These are phyloP conservation scores for Athetis lepigone DNA, from an alignment of 2,888 invertebrate genomes.

Conservation along the genomic window DNA sequence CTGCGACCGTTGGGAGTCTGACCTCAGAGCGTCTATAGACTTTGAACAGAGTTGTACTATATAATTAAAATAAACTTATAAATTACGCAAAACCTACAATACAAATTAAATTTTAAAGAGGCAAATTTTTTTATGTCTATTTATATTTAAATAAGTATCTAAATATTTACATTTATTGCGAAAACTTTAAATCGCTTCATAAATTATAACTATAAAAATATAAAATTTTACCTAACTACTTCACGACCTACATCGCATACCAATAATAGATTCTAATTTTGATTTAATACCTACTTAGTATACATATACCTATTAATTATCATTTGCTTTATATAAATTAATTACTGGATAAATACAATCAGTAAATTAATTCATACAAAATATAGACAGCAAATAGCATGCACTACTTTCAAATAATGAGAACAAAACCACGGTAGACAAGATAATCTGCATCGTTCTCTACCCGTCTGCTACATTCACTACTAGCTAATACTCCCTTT, in stretches of 20 bases:
- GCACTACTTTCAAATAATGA: conserved; percentile 36
- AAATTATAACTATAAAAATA: conserved; percentile 63
- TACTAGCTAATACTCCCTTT: conserved; percentile 85
- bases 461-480: conserved; percentile 6
- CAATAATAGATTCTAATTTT: conserved; percentile 26
- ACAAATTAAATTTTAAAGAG: conserved; percentile 37
- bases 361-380: conserved; percentile 57
- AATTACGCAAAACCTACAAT: conserved; percentile 49
- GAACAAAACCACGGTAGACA: conserved; percentile 41
- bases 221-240: conserved; percentile 49
- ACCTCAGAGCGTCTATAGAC: conserved; percentile 15
- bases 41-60: conserved; percentile 30
- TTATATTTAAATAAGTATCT: conserved; percentile 50
- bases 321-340: conserved; percentile 46
- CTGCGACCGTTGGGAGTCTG: not conserved
- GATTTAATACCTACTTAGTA: conserved; percentile 20
- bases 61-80: conserved; percentile 38
- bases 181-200: conserved; percentile 47
- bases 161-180: conserved; percentile 64
- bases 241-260: conserved; percentile 24
- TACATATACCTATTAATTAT: conserved; percentile 20
- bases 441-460: conserved; percentile 4
- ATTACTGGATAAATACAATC: conserved; percentile 27
- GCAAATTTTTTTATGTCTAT: conserved; percentile 43
- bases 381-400: conserved; percentile 20